Base-by-base conservation (phyloP, 2,113 vertebrate species). In the Mormoops blainvillei region DNA sequence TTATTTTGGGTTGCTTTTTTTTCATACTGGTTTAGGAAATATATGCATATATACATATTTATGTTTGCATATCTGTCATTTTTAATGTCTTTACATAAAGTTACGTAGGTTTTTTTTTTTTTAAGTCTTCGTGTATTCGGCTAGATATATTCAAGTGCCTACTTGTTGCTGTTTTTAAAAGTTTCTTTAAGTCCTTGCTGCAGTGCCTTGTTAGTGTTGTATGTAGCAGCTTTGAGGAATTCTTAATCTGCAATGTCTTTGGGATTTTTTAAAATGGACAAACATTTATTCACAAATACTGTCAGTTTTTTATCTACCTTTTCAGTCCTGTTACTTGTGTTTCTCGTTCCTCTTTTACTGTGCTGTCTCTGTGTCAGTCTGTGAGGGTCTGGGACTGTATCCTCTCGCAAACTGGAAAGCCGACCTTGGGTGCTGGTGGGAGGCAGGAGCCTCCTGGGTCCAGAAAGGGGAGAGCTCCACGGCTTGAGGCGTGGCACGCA, bases 371-470 rank as follows among this genome's bases (percentile, higher is more conserved):
- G 13, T 83, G 11, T 48, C 26, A 26, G 3, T 54, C 45, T 89
- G 22, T 74, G 41, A 92, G 48, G 43, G 7, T 95, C 38, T 88
- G 41, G 20, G 7, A 82, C 50, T 92, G 77, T 84, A 36, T 52
- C 56, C 28, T 82, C 15, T 78, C 85, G 16, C 24, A 84, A 24
- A 41, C 24, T 74, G 45, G 61, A 16, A 54, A 28, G 14, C 38
- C 48, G 58, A 33, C n/a, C 28, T 91, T 84, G n/a, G 50, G 45
- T 83, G 9, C 45, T 83, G 43, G n/a, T 28, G 52, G n/a, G 67
- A 85, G 90, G 61, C 31, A 24, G n/a, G 28, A 85, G 85, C 76
- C 3, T n/a, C 24, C 16, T 28, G 4, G 31, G 12, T 85, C 31
- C 31, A 33, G 41, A 70, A n/a, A n/a, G n/a, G n/a, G n/a, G n/a